Base-by-base conservation (phyloP, 2,797 vertebrate species). In the Eidolon dupreanum region DNA sequence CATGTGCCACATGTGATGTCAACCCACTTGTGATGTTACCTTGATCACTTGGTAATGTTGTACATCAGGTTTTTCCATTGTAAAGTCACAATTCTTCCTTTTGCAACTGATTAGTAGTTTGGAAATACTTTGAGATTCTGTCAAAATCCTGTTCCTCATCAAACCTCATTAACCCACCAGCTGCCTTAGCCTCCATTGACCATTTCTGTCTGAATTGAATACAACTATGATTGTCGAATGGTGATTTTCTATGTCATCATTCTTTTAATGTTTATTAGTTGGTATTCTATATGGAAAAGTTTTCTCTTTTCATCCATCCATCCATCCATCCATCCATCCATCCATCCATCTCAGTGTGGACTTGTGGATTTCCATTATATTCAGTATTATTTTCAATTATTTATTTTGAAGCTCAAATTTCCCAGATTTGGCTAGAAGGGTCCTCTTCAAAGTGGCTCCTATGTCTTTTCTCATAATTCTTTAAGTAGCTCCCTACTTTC, bases 341-440 rank as follows among this genome's bases (percentile, higher is more conserved):
- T 46, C n/a, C 5, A 53, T n/a, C 31, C 24, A 17, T n/a, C 46
- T 59, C 43, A 51, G 53, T 41, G 53, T 17, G 11, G 16, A n/a
- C 16, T 63, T 8, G 26, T 55, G 36, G 55, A 41, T 66, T 83
- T 92, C 11, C 12, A 90, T 63, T 90, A 88, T 88, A 79, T 43
- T 94, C n/a, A 75, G 28, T 77, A 26, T 43, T 82, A 73, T 73
- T 86, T 92, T 85, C 59, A n/a, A 65, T 66, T 41, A 90, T 74
- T 94, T 87, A 95, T 59, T 87, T 49, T 70, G 57, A 68, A 49
- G 51, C 38, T 78, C 11, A 41, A 31, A 68, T 91, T 86, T 89
- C 22, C 11, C 71, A 95, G 38, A 49, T 77, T 93, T 46, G 63
- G 65, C 49, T 13, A 66, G 59, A 46, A 28, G 68, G 26, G 68